Evolutionary conservation across 2,113 vertebrate species (phyloP).

Genomic region (Macquaria ambigua): DNA sequence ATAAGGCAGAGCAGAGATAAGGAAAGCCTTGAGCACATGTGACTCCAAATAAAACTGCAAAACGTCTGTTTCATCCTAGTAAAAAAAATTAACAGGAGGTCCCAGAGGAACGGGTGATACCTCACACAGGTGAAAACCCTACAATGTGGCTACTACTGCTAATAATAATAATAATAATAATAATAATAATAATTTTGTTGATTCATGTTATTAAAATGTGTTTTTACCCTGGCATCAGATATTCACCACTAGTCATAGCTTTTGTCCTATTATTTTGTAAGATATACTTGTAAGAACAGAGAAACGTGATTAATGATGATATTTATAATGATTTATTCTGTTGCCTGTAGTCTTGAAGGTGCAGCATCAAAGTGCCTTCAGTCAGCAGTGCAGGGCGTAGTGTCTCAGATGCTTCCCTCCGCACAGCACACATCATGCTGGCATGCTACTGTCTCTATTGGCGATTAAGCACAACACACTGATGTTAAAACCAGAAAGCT

Average conservation of each 20-base stretch:
- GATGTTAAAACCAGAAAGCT: conserved; percentile 49
- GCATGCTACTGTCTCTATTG: conserved; percentile 6
- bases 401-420: background rate
- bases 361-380: background rate
- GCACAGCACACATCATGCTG: background rate
- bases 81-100: too few relatives aligned
- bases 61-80: too few relatives aligned
- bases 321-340: background rate
- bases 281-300: background rate
- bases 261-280: background rate
- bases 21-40: too few relatives aligned
- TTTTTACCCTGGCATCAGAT: too few relatives aligned
- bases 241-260: background rate
- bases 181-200: too few relatives aligned
- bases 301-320: background rate
- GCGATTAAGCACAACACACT: conserved; percentile 7
- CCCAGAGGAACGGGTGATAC: too few relatives aligned
- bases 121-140: too few relatives aligned
- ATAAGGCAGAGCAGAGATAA: too few relatives aligned
- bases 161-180: too few relatives aligned
- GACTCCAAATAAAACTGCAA: too few relatives aligned
- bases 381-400: background rate
- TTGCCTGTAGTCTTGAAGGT: background rate
- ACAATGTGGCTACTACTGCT: too few relatives aligned
- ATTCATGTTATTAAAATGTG: too few relatives aligned